A percentile compares a stretch with the other conserved stretches of the same genome.
Evolutionary conservation across 2,888 invertebrate genomes (phyloP).

Genomic region (Chrysotoxum bicinctum): DNA sequence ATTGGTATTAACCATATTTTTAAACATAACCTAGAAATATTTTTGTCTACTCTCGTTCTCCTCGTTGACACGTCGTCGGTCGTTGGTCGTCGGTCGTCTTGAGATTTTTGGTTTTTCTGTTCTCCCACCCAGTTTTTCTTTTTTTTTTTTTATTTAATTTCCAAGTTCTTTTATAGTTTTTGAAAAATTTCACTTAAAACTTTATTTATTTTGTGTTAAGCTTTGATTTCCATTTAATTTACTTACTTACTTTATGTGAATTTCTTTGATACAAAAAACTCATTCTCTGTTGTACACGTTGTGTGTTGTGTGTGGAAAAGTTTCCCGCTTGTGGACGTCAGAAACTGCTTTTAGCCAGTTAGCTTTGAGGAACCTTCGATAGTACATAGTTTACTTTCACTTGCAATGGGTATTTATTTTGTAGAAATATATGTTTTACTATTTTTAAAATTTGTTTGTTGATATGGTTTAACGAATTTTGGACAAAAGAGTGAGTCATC

Average conservation of each 20-base stretch:
- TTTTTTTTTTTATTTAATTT: slow-evolving; percentile 18
- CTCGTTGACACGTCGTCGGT: slow-evolving; percentile 66
- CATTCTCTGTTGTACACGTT: slow-evolving; percentile 13
- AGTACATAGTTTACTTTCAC: slow-evolving; percentile 55
- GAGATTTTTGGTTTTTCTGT: slow-evolving; percentile 47
- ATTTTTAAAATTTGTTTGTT: not conserved
- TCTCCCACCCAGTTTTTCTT: slow-evolving; percentile 30
- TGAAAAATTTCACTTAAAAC: not conserved
- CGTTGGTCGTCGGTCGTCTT: slow-evolving; percentile 32
- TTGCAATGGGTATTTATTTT: slow-evolving; percentile 48
- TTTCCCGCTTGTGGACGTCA: slow-evolving; percentile 50
- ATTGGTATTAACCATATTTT: slow-evolving; percentile 64
- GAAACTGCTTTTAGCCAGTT: slow-evolving; percentile 63
- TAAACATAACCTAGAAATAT: slow-evolving; percentile 61
- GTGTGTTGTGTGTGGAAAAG: slow-evolving; percentile 19
- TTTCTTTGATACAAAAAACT: not conserved
- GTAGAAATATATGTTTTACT: not conserved
- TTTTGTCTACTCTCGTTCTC: slow-evolving; percentile 54
- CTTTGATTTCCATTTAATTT: not conserved
- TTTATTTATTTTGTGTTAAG: not conserved
- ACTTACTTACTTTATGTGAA: not conserved
- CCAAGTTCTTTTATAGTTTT: not conserved
- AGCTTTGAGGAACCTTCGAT: slow-evolving; percentile 30
- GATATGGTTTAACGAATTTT: not conserved
- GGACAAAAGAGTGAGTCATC: slow-evolving; percentile 11